Evolutionary conservation across 2,888 invertebrate genomes (phyloP).

Genomic region (Nomada fucata): DNA sequence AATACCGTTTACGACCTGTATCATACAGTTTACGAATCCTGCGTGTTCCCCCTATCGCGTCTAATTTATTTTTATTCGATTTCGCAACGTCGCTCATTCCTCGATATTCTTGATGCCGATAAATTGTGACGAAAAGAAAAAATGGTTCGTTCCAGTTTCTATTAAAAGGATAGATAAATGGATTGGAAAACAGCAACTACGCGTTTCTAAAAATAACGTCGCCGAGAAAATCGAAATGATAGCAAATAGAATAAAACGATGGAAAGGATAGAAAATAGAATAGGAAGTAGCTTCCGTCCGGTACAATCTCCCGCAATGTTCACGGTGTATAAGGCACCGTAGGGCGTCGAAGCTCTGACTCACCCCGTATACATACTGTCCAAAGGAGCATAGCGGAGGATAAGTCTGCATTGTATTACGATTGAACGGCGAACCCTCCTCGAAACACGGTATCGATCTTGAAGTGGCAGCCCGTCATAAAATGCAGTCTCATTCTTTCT

Average conservation of each 20-base stretch:
- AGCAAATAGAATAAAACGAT: no score
- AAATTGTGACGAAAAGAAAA: neutral
- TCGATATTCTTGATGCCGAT: neutral
- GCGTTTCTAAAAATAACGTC: neutral
- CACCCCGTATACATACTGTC: neutral
- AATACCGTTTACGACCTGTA: no score
- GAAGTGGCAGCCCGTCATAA: slow-evolving; percentile 63
- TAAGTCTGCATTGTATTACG: slow-evolving; percentile 52
- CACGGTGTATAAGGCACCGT: neutral
- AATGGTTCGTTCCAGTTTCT: neutral
- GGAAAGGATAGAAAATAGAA: no score
- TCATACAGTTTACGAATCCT: no score
- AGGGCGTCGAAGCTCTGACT: neutral
- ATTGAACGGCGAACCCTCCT: slow-evolving; percentile 49
- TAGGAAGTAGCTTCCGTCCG: neutral
- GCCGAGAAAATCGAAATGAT: neutral
- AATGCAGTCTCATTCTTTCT: slow-evolving; percentile 64
- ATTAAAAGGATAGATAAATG: neutral
- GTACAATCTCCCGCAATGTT: neutral
- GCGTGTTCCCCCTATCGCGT: no score
- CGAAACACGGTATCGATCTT: slow-evolving; percentile 62
- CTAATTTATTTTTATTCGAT: no score
- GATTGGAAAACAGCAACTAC: neutral
- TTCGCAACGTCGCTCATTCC: no score
- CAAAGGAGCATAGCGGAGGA: slow-evolving; percentile 30